A percentile compares a stretch with the other conserved stretches of the same genome.
Conservation (phyloP, 1,140 invertebrate species). For the Meloidogyne chitwoodi region DNA sequence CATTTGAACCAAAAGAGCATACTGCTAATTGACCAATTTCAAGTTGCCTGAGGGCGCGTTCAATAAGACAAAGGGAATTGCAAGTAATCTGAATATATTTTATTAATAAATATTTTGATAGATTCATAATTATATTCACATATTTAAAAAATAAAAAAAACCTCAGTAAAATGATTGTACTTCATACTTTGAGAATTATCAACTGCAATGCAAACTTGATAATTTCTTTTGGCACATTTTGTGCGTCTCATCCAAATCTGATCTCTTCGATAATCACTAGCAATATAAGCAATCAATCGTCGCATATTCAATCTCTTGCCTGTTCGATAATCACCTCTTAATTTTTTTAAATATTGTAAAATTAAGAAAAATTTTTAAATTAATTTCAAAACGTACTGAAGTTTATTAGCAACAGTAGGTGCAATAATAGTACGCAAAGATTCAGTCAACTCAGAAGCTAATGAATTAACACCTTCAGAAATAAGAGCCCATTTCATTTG, state of each 20-base stretch:
- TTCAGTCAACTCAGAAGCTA: slow-evolving; percentile 86
- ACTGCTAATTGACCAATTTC: slow-evolving; percentile 87
- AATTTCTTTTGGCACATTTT: slow-evolving; percentile 88
- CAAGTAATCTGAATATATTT: slow-evolving; percentile 73
- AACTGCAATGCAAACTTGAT: slow-evolving; percentile 90
- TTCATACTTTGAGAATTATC: slow-evolving; percentile 91
- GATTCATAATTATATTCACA: too few relatives aligned
- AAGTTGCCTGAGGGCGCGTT: slow-evolving; percentile 81
- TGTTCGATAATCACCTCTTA: slow-evolving; percentile 85
- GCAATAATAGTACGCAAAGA: slow-evolving; percentile 86
- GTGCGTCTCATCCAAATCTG: slow-evolving; percentile 96
- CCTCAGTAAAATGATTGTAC: slow-evolving; percentile 79
- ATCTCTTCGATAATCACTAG: slow-evolving; percentile 95
- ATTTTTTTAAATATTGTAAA: background rate
- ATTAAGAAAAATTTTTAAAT: slow-evolving; percentile 20
- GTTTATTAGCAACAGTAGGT: slow-evolving; percentile 82
- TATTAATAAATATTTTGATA: too few relatives aligned
- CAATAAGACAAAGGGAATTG: slow-evolving; percentile 85
- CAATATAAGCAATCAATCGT: slow-evolving; percentile 92
- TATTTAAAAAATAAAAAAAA: slow-evolving; percentile 35
- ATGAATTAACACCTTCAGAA: slow-evolving; percentile 66
- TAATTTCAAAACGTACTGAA: slow-evolving; percentile 64
- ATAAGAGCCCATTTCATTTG: slow-evolving; percentile 63
- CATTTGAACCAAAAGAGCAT: slow-evolving; percentile 83
- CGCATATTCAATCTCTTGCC: slow-evolving; percentile 97